These are phyloP conservation scores for Mungos mungo DNA, from an alignment of 2,113 vertebrate genomes.

Conservation along the genomic window DNA sequence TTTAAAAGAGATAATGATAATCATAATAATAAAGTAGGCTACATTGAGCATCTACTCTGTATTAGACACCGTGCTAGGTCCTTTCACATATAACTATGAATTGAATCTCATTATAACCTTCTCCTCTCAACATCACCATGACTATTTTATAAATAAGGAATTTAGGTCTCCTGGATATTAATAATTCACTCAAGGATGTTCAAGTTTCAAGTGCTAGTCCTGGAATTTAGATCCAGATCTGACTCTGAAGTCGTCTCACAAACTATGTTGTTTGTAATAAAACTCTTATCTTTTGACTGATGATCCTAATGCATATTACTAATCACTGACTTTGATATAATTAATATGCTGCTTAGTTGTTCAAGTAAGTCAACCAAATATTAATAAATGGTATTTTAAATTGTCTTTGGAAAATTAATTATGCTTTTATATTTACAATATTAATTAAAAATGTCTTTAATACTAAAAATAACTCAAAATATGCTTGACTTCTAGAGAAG, in stretches of 20 bases:
- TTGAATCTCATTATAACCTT: not conserved
- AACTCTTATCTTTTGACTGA: constrained; percentile 31
- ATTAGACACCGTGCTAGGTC: not conserved
- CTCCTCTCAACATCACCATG: not conserved
- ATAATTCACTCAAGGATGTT: not conserved
- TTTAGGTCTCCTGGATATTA: not conserved
- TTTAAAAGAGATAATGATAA: not conserved
- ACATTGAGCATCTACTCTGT: not conserved
- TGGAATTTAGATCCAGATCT: not conserved
- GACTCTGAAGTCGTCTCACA: not conserved
- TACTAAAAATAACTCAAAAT: not conserved
- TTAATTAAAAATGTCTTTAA: not conserved
- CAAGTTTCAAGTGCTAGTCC: not conserved
- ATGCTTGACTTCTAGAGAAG: not conserved
- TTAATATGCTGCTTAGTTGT: not conserved
- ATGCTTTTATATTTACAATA: not conserved
- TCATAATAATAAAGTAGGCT: not conserved
- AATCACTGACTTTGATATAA: constrained; percentile 31
- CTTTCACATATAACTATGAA: not conserved
- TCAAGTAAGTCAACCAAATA: not conserved
- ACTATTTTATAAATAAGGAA: not conserved
- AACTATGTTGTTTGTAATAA: not conserved
- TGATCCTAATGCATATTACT: not conserved
- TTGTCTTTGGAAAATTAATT: not conserved
- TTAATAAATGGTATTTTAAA: constrained; percentile 44